Base-by-base conservation (phyloP, 2,113 vertebrate species). In the Clarias macrocephalus region DNA sequence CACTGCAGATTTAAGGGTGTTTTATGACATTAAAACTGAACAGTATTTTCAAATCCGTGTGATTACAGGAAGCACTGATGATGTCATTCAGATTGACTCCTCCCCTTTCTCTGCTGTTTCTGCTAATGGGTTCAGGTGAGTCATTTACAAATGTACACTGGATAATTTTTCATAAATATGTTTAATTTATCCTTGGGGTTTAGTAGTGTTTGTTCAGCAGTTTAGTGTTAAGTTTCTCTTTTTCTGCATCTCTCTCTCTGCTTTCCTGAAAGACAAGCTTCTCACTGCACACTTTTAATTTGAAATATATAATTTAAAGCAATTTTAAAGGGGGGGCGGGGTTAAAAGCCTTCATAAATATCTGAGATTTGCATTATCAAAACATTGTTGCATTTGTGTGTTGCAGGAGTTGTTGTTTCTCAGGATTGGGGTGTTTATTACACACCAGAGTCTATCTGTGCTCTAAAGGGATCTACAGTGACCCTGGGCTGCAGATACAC, bases 391-490 rank as follows among this genome's bases (percentile, higher is more conserved):
- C 7, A 30, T 3, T 77, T 66, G 48, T 70, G 52, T 84, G n/a
- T 80, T 82, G 3, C 59, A 86, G 85, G 63, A 28, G 62, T 48
- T 48, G 33, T 28, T 72, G 68, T 59, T 5, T 80, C 82, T 7
- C 18, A 82, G 23, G 0, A 3, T 1, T 88, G 65, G 65, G 2
- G 3, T 15, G 86, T 90, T 3, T 59, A 0, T 66, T 88, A 87
- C 19, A 28, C 48, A 23, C 33, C 19, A 33, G 6, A 16, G 2
- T 48, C 18, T 15, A 57, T 85, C 48, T 90, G 87, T 82, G 76
- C 60, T 81, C 16, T 87, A 56, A 86, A 76, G 2, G 70, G 85
- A 72, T 86, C 85, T 56, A 82, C 87, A 85, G 82, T 85, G 12
- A 63, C 1, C 4, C 9, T 88, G 37, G 18, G 30, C 37, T 90